A percentile compares a stretch with the other conserved stretches of the same genome.
Conservation (phyloP, 1,140 invertebrate genomes). For the Eupeodes corollae region DNA sequence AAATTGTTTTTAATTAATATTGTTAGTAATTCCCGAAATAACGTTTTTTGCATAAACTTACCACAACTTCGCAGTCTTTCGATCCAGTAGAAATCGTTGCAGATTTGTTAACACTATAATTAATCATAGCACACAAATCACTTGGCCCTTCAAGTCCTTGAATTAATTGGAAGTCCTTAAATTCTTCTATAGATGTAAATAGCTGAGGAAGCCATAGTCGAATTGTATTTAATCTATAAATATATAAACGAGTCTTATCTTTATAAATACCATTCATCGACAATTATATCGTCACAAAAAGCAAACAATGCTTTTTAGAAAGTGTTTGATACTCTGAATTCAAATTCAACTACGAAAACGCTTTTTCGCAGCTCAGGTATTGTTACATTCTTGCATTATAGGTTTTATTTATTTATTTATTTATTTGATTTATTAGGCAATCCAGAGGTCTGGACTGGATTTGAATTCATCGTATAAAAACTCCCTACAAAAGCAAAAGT, state of each 20-base stretch:
- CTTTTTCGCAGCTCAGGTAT: not conserved
- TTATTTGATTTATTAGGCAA: not conserved
- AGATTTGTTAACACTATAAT: constrained; percentile 28
- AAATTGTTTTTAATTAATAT: no score
- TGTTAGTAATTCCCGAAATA: no score
- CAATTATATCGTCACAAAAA: not conserved
- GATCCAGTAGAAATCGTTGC: constrained; percentile 10
- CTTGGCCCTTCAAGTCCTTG: constrained; percentile 9
- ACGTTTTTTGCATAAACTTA: no score
- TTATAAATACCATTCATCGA: not conserved
- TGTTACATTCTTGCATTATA: not conserved
- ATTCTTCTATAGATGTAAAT: constrained; percentile 39
- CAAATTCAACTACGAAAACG: not conserved
- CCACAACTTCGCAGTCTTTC: no score
- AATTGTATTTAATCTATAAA: constrained; percentile 14
- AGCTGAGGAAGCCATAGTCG: constrained; percentile 44
- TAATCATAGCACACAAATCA: constrained; percentile 28
- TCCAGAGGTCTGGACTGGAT: not conserved
- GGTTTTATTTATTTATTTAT: not conserved
- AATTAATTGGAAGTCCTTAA: constrained; percentile 9
- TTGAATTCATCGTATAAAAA: constrained; percentile 3
- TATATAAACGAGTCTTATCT: no score
- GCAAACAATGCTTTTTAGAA: not conserved
- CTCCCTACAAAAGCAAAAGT: not conserved
- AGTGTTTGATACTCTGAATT: not conserved